These are phyloP conservation scores for Chionoecetes opilio DNA, from an alignment of 1,140 invertebrate species.

Conservation along the genomic window DNA sequence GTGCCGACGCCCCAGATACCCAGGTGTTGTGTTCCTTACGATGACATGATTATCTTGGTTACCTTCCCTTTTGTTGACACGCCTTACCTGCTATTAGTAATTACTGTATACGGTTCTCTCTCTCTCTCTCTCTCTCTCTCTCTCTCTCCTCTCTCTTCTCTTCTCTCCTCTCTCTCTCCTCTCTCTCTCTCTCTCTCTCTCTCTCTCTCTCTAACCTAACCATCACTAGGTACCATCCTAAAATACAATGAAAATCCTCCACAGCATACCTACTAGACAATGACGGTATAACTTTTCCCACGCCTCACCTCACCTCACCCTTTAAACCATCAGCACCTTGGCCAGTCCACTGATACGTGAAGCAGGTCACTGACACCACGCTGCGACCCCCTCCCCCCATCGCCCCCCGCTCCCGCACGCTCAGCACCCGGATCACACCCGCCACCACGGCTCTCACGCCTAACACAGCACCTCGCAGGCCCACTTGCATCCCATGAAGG, in stretches of 20 bases:
- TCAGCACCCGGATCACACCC: background rate
- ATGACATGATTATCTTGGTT: background rate
- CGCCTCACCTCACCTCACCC: background rate
- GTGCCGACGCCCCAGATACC: background rate
- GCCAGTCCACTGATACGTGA: slow-evolving; percentile 4
- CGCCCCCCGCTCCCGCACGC: background rate
- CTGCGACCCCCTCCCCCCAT: background rate
- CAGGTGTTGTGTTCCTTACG: background rate
- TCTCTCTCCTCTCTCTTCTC: too few relatives aligned
- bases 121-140: too few relatives aligned
- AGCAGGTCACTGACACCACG: background rate
- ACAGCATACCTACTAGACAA: background rate
- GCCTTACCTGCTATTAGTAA: background rate
- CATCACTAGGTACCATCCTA: too few relatives aligned
- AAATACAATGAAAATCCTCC: background rate
- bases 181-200: too few relatives aligned
- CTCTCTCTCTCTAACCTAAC: too few relatives aligned
- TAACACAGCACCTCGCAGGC: background rate
- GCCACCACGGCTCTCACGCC: background rate
- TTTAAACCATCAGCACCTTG: slow-evolving; percentile 19
- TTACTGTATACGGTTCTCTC: background rate
- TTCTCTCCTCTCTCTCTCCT: too few relatives aligned
- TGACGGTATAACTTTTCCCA: background rate
- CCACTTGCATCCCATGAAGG: background rate
- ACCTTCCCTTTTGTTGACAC: background rate